phyloP scores from a whole-genome alignment of 2,888 invertebrate genomes.

The Hypsopygia costalis region DNA sequence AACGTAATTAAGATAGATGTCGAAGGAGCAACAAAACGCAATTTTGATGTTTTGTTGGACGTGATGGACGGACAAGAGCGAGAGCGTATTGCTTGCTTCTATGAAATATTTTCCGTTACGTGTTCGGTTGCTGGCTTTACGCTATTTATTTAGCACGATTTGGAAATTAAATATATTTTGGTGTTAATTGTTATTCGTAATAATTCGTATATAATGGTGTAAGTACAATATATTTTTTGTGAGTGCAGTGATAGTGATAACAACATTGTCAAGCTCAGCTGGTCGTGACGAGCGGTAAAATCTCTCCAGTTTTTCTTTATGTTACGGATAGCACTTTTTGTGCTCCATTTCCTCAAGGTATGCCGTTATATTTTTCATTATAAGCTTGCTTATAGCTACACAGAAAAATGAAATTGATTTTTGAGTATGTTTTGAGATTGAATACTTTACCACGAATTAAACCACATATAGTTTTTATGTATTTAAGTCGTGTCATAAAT shows the following conservation, averaged over 20 bases:
- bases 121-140: conserved; percentile 17
- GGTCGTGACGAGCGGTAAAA: conserved; percentile 74
- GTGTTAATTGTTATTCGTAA: conserved; percentile 12
- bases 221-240: conserved; percentile 21
- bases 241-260: conserved; percentile 52
- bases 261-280: conserved; percentile 74
- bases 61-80: conserved; percentile 23
- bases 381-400: conserved; percentile 27
- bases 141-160: conserved; percentile 10
- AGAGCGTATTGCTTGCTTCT: conserved; percentile 22
- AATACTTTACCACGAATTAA: too few species aligned
- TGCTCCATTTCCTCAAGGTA: conserved; percentile 75
- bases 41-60: conserved; percentile 36
- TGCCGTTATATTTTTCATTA: conserved; percentile 59
- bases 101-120: conserved; percentile 32
- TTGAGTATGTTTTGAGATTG: too few species aligned
- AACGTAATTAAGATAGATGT: neutral
- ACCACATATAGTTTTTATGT: too few species aligned
- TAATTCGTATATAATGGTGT: conserved; percentile 14
- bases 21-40: conserved; percentile 30
- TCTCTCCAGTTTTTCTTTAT: conserved; percentile 66
- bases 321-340: conserved; percentile 62
- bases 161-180: conserved; percentile 3
- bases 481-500: too few species aligned
- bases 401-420: neutral